Evolutionary conservation across 2,113 vertebrate species (phyloP), one percentile per base, ranked within the genome.

Genomic region (Pandion haliaetus): DNA sequence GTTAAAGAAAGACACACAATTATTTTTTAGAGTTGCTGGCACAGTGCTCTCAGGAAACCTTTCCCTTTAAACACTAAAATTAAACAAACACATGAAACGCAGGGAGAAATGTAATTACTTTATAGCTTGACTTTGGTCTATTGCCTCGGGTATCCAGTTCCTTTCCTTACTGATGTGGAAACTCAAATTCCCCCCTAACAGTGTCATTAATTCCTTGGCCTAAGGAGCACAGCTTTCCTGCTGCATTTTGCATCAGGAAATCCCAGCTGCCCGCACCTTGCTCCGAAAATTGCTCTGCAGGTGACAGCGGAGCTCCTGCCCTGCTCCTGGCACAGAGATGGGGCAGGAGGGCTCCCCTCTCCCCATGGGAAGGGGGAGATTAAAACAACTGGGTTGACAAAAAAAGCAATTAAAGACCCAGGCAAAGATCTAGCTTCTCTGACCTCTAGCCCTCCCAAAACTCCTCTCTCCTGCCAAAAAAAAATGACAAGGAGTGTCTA

Each of bases 71-170:
- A 96, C 93, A 94, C 96, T 96, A 95, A 97, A 95, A 96, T 95
- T 96, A 96, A 96, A 95, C 87, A 97, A 95, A 97, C 93, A 97
- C 78, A 89, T 97, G 97, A 97, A 97, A 96, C 52, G 8, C 76
- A 31, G 86, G 50, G 91, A 98, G 95, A 97, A 97, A 92, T 82
- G 44, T 97, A 96, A 96, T 97, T 95, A 95, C 92, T 97, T 97
- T 95, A 98, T 92, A 93, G 93, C 91, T 98, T 97, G 91, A 98
- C 94, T 96, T 97, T 96, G 96, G 95, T 97, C 88, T 95, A 44
- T 76, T 97, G 97, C 96, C 96, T 95, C 13, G 59, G 81, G 81
- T 97, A 94, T 97, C 81, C 90, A 91, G 91, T 96, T 96, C 91
- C 92, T 57, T 96, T 96, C 94, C 96, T 95, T 84, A 96, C 74